phyloP scores from a whole-genome alignment of 2,113 vertebrate genomes.

The Dipodomys spectabilis region DNA sequence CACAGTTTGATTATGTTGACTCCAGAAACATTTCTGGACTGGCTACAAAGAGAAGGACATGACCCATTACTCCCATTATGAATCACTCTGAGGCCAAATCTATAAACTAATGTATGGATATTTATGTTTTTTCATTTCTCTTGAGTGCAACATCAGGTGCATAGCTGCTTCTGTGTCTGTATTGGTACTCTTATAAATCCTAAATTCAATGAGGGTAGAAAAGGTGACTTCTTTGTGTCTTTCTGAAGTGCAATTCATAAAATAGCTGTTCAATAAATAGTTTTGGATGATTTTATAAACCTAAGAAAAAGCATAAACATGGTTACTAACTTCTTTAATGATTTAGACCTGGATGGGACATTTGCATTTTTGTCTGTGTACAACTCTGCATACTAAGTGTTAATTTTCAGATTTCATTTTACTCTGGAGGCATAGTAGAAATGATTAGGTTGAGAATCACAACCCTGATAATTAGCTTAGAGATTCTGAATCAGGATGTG shows the following conservation, averaged over 20 bases:
- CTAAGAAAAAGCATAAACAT: neutral
- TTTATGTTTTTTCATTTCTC: slow-evolving; percentile 13
- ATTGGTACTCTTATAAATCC: neutral
- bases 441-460: slow-evolving; percentile 90
- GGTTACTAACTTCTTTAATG: slow-evolving; percentile 14
- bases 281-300: slow-evolving; percentile 38
- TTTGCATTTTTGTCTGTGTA: slow-evolving; percentile 64
- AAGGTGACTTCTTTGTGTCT: neutral
- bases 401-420: slow-evolving; percentile 84
- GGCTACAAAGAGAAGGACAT: neutral
- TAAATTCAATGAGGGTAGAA: neutral
- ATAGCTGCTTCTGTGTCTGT: neutral
- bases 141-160: neutral
- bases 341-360: slow-evolving; percentile 36
- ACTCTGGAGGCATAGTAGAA: slow-evolving; percentile 84
- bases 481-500: slow-evolving; percentile 87
- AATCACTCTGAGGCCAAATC: neutral
- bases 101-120: neutral
- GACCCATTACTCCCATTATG: neutral
- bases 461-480: slow-evolving; percentile 89
- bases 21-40: slow-evolving; percentile 4
- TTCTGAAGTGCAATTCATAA: neutral
- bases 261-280: slow-evolving; percentile 29
- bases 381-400: slow-evolving; percentile 84
- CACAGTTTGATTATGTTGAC: neutral